A percentile compares a stretch with the other conserved stretches of the same genome.
Conservation (phyloP, 2,888 invertebrate species). For the Ennomos quercinarius region DNA sequence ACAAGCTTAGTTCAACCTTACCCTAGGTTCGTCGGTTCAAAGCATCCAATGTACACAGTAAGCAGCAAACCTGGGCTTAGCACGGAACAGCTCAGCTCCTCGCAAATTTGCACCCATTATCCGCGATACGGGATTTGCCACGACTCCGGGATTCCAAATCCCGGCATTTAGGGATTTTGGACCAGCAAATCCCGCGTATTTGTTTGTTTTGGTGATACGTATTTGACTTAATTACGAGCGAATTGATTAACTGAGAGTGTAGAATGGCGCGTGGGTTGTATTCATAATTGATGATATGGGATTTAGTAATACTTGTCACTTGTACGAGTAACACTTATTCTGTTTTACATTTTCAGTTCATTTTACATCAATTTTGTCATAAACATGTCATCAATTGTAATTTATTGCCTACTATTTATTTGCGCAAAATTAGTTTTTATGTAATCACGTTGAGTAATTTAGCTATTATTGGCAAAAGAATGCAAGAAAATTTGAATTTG, state of each 20-base stretch:
- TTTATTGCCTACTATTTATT: no score
- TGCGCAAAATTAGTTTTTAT: no score
- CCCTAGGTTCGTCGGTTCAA: neutral
- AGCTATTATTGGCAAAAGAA: no score
- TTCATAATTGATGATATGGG: no score
- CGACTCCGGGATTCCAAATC: constrained; percentile 52
- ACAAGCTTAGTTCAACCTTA: neutral
- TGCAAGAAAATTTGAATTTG: no score
- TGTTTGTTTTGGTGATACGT: constrained; percentile 36
- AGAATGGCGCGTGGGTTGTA: neutral
- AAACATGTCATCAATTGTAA: no score
- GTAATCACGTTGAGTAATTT: no score
- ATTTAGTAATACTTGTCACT: no score
- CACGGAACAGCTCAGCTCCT: constrained; percentile 39
- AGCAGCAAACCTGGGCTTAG: constrained; percentile 38
- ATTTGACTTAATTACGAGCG: constrained; percentile 19
- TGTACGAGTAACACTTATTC: no score
- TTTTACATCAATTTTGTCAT: no score
- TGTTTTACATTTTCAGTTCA: no score
- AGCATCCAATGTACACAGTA: constrained; percentile 8
- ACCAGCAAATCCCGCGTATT: constrained; percentile 50
- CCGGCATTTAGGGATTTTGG: constrained; percentile 50
- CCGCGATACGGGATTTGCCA: constrained; percentile 57
- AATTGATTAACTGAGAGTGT: constrained; percentile 17
- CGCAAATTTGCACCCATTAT: constrained; percentile 67